Evolutionary conservation across 2,888 invertebrate genomes (phyloP).

Genomic region (Stenurella melanura): DNA sequence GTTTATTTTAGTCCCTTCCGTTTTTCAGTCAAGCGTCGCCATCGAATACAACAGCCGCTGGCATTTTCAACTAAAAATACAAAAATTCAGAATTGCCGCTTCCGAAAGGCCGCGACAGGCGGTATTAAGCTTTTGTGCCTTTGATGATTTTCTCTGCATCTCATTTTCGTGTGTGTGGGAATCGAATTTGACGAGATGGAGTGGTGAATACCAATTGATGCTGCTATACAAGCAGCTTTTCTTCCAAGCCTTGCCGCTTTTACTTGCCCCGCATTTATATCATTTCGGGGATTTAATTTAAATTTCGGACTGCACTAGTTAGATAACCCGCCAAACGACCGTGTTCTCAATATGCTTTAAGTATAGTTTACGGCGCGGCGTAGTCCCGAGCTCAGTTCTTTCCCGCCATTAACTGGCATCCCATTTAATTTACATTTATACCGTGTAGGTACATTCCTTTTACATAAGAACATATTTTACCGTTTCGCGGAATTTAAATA

Average conservation of each 20-base stretch:
- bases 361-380: slow-evolving; percentile 27
- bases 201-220: slow-evolving; percentile 73
- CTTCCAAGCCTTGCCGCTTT: slow-evolving; percentile 57
- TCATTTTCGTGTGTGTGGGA: slow-evolving; percentile 73
- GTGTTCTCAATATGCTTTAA: slow-evolving; percentile 28
- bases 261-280: slow-evolving; percentile 53
- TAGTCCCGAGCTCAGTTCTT: background rate
- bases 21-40: slow-evolving; percentile 55
- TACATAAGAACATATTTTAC: background rate
- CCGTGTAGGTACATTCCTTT: slow-evolving; percentile 1
- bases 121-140: slow-evolving; percentile 73
- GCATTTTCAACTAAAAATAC: slow-evolving; percentile 47
- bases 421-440: slow-evolving; percentile 27
- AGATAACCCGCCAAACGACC: slow-evolving; percentile 29
- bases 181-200: slow-evolving; percentile 73
- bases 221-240: slow-evolving; percentile 67
- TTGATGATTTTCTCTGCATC: slow-evolving; percentile 75
- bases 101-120: slow-evolving; percentile 59
- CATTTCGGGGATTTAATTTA: slow-evolving; percentile 59
- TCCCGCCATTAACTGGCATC: slow-evolving; percentile 9
- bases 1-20: slow-evolving; percentile 68
- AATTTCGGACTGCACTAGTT: slow-evolving; percentile 47
- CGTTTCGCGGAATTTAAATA: background rate
- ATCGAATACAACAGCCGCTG: slow-evolving; percentile 52
- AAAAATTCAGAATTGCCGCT: slow-evolving; percentile 61